phyloP scores from a whole-genome alignment of 2,797 vertebrate genomes.

The Gymnocypris eckloni region DNA sequence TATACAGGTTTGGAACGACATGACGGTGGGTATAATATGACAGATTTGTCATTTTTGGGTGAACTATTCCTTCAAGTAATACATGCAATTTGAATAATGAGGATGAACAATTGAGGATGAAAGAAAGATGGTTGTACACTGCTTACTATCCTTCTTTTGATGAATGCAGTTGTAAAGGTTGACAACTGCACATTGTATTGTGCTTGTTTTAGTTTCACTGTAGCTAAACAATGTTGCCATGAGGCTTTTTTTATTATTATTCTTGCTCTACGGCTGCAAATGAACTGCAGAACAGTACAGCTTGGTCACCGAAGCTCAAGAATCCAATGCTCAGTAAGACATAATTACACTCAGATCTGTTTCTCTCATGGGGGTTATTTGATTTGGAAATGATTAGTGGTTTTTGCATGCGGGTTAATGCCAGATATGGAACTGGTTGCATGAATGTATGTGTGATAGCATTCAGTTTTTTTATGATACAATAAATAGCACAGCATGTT shows the following conservation, averaged over 20 bases:
- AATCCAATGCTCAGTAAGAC: neutral
- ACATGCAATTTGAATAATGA: neutral
- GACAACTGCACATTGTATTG: neutral
- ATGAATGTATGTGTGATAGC: neutral
- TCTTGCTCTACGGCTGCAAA: neutral
- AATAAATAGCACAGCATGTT: constrained; percentile 14
- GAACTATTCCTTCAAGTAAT: neutral
- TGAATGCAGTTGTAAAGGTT: neutral
- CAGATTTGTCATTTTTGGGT: neutral
- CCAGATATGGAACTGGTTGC: constrained; percentile 5
- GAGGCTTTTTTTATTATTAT: neutral
- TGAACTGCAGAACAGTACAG: neutral
- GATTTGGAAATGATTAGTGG: constrained; percentile 17
- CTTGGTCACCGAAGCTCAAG: neutral
- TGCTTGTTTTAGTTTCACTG: neutral
- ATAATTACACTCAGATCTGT: constrained; percentile 24
- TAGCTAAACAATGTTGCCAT: neutral
- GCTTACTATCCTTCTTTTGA: neutral
- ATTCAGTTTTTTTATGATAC: neutral
- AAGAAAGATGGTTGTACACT: neutral
- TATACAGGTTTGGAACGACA: neutral
- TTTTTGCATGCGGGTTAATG: neutral
- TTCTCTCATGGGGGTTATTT: constrained; percentile 20
- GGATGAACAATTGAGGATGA: too few relatives aligned
- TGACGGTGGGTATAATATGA: neutral